These are phyloP conservation scores for Oreochromis spilurus DNA, from an alignment of 2,113 vertebrate genomes.

Conservation along the genomic window DNA sequence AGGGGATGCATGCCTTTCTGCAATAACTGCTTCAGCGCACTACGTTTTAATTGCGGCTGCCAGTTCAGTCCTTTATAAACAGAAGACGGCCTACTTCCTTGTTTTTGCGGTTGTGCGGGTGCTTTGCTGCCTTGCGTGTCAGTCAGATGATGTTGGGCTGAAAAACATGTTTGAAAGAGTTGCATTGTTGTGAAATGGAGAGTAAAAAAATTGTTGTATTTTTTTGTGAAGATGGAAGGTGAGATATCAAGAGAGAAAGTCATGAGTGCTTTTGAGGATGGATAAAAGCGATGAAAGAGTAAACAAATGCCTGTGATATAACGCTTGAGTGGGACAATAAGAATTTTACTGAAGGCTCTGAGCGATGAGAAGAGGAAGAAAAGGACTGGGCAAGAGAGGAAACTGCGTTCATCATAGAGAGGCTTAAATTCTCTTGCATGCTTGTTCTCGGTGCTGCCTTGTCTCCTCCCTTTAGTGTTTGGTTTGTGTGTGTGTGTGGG, in stretches of 20 bases:
- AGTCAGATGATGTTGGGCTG: background rate
- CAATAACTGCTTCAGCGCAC: background rate
- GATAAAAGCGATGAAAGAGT: background rate
- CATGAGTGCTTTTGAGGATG: background rate
- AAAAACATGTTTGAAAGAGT: background rate
- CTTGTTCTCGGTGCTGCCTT: background rate
- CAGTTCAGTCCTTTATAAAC: background rate
- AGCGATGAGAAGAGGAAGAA: background rate
- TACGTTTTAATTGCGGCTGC: background rate
- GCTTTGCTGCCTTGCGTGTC: background rate
- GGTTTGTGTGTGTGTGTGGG: background rate
- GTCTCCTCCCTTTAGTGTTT: constrained; percentile 45
- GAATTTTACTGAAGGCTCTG: background rate
- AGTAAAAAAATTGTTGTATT: background rate
- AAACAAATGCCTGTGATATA: background rate
- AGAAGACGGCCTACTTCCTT: background rate
- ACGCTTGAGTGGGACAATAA: background rate
- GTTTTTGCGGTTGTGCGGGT: background rate
- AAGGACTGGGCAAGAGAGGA: background rate
- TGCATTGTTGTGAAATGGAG: background rate
- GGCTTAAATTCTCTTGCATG: constrained; percentile 2
- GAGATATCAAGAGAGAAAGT: background rate
- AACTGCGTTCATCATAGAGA: background rate
- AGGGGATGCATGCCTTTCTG: background rate
- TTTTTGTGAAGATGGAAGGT: background rate